These are phyloP conservation scores for Neodon shergylaensis DNA, from an alignment of 2,113 vertebrate species.

Conservation along the genomic window DNA sequence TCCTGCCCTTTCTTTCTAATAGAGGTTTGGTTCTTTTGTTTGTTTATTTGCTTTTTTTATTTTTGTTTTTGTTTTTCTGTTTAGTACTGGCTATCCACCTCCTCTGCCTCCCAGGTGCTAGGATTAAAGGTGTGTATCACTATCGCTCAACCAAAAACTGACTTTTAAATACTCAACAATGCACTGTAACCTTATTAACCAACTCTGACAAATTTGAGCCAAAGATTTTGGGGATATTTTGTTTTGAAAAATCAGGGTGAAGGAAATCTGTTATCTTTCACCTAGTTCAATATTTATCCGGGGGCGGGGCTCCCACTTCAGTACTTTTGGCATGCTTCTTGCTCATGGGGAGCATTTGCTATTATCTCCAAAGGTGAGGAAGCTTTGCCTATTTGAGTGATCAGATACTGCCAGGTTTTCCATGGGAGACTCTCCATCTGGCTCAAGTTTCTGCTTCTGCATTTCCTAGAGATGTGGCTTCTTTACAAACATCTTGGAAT, in stretches of 20 bases:
- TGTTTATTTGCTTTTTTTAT: background rate
- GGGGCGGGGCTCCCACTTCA: background rate
- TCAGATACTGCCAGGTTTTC: slow-evolving; percentile 75
- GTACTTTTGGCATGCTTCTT: slow-evolving; percentile 61
- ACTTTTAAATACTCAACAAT: slow-evolving; percentile 17
- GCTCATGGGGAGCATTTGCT: slow-evolving; percentile 68
- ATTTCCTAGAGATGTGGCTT: slow-evolving; percentile 68
- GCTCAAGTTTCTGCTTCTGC: slow-evolving; percentile 57
- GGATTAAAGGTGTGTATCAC: background rate
- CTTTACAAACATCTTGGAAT: slow-evolving; percentile 68
- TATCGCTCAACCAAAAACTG: background rate
- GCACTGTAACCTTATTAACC: background rate
- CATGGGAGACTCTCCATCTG: slow-evolving; percentile 72
- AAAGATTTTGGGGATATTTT: background rate
- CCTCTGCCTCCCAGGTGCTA: background rate
- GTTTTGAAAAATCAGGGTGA: background rate
- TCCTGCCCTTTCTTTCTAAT: too few species aligned
- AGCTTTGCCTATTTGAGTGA: slow-evolving; percentile 72
- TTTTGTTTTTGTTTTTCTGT: background rate
- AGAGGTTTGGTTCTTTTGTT: too few species aligned
- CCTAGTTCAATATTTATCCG: background rate
- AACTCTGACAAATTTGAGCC: background rate
- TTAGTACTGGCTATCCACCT: background rate
- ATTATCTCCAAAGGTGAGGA: slow-evolving; percentile 70
- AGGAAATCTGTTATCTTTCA: background rate